These are phyloP conservation scores for Pristionchus maxplancki DNA, from an alignment of 2,888 invertebrate species.

Conservation along the genomic window DNA sequence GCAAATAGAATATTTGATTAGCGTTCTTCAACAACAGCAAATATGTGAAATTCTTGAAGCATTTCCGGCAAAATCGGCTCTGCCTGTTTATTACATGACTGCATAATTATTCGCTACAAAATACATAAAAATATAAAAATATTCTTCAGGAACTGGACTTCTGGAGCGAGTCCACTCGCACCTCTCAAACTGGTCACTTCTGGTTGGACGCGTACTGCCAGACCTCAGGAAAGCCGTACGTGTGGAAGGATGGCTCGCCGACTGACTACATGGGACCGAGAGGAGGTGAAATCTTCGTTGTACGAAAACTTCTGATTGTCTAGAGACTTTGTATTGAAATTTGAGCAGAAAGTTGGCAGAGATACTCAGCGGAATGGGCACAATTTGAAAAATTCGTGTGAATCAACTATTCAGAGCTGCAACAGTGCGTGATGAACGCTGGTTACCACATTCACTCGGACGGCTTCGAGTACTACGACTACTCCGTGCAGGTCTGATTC, in stretches of 20 bases:
- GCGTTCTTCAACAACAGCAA: not conserved
- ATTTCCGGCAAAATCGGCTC: too few relatives aligned
- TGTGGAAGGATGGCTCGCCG: not conserved
- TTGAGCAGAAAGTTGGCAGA: too few relatives aligned
- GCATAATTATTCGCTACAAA: too few relatives aligned
- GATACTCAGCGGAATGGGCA: too few relatives aligned
- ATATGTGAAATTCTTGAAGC: too few relatives aligned
- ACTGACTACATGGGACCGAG: not conserved
- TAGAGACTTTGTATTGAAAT: too few relatives aligned
- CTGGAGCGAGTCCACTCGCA: not conserved
- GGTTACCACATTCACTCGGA: constrained; percentile 42
- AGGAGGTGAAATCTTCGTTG: not conserved
- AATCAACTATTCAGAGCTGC: not conserved
- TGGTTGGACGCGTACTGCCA: constrained; percentile 17
- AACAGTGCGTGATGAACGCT: not conserved
- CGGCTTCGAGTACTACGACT: not conserved
- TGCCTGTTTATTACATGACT: too few relatives aligned
- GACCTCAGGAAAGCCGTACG: not conserved
- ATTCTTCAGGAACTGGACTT: constrained; percentile 24
- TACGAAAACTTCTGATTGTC: too few relatives aligned
- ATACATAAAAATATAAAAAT: too few relatives aligned
- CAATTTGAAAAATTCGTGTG: too few relatives aligned
- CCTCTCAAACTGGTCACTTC: not conserved
- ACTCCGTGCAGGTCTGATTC: too few relatives aligned
- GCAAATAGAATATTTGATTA: too few relatives aligned